phyloP scores from a whole-genome alignment of 2,113 vertebrate genomes.

The Phainopepla nitens region DNA sequence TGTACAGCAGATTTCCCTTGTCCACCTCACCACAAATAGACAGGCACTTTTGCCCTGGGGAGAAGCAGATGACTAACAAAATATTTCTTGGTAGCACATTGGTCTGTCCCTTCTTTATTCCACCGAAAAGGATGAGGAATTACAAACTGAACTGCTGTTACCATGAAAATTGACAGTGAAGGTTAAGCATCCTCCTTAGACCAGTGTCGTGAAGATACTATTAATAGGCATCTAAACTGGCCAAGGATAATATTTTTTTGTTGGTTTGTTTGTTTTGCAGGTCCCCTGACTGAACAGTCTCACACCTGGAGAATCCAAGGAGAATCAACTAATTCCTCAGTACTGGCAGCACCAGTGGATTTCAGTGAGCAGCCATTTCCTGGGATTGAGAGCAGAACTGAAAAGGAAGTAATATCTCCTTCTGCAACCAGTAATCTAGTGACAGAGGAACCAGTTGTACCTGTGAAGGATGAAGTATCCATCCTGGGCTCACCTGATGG shows the following conservation, averaged over 20 bases:
- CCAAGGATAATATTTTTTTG: neutral
- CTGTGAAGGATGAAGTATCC: neutral
- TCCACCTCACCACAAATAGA: neutral
- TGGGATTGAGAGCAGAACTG: neutral
- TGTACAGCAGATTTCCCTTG: neutral
- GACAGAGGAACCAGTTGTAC: neutral
- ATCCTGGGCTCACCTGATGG: neutral
- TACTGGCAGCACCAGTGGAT: neutral
- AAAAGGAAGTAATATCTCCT: neutral
- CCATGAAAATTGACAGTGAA: neutral
- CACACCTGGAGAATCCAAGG: neutral
- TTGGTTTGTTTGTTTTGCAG: neutral
- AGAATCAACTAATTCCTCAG: constrained; percentile 4
- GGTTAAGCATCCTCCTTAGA: neutral
- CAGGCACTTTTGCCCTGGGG: neutral
- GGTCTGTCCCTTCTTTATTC: neutral
- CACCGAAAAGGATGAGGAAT: neutral
- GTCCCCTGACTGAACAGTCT: constrained; percentile 6
- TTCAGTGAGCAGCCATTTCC: neutral
- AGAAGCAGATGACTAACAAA: neutral
- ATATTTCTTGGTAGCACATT: neutral
- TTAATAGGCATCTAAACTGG: neutral
- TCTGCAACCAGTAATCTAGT: neutral
- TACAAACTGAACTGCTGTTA: neutral
- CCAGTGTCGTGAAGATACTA: neutral